Conservation (phyloP, 2,113 vertebrate genomes). For the Megaptera novaeangliae region DNA sequence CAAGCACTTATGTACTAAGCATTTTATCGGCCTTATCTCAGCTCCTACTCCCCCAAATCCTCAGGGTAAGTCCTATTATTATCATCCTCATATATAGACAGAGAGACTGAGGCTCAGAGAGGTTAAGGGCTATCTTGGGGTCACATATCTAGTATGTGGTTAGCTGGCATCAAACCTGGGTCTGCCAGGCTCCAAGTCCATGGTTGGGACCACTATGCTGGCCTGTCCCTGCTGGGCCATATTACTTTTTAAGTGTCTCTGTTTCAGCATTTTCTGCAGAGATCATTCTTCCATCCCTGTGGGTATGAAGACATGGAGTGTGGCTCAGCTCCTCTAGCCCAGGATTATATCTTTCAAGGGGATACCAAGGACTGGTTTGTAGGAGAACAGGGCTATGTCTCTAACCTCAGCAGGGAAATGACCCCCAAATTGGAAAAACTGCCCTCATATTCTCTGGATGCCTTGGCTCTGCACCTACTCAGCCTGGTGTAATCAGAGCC, state of each 20-base stretch:
- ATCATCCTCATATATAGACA: not conserved
- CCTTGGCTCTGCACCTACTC: not conserved
- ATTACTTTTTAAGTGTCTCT: not conserved
- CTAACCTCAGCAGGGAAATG: not conserved
- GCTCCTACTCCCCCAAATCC: not conserved
- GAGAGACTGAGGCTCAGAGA: not conserved
- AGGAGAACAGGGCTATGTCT: not conserved
- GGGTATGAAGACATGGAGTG: not conserved
- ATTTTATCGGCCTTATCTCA: not conserved
- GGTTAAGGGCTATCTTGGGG: not conserved
- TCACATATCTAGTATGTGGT: not conserved
- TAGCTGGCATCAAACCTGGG: not conserved
- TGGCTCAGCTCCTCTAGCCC: not conserved
- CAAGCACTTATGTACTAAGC: not conserved
- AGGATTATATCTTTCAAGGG: not conserved
- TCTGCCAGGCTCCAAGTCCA: not conserved
- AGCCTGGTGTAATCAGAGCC: not conserved
- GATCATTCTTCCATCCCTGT: not conserved
- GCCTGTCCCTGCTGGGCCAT: not conserved
- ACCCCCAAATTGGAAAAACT: not conserved
- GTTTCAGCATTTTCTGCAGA: not conserved
- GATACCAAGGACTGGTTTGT: not conserved
- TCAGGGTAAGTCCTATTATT: not conserved
- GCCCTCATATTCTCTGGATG: accelerated
- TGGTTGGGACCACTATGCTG: not conserved